These are phyloP conservation scores for Himalopsyche phryganea DNA, from an alignment of 1,140 invertebrate species.

Conservation along the genomic window DNA sequence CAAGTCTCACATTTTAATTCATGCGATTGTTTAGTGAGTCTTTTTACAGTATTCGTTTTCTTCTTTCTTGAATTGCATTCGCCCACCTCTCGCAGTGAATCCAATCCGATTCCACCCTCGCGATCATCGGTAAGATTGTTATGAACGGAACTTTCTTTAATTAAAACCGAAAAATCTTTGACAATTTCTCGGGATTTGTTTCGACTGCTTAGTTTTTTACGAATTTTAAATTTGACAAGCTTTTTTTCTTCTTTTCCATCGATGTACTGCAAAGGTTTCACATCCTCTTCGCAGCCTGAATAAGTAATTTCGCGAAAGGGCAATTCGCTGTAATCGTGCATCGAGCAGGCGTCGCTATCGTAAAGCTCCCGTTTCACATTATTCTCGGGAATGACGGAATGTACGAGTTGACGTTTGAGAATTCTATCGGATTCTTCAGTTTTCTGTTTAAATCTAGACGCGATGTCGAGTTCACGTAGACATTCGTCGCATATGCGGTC, in stretches of 20 bases:
- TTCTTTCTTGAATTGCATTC: neutral
- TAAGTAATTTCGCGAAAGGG: too few relatives aligned
- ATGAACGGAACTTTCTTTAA: too few relatives aligned
- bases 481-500: conserved; percentile 17
- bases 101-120: neutral
- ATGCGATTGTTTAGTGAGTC: neutral
- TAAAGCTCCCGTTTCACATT: neutral
- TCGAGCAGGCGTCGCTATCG: neutral
- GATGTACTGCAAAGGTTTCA: conserved; percentile 2
- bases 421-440: conserved; percentile 23
- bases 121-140: too few relatives aligned
- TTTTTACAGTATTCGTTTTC: conserved; percentile 4
- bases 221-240: neutral
- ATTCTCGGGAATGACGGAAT: too few relatives aligned
- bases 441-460: conserved; percentile 24
- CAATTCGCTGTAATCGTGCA: neutral
- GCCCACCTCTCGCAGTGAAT: neutral
- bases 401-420: conserved; percentile 5
- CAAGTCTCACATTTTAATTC: conserved; percentile 26
- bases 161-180: too few relatives aligned
- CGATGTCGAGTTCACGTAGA: conserved; percentile 17
- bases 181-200: too few relatives aligned
- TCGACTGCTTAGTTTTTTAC: too few relatives aligned
- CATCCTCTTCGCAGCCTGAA: neutral
- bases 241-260: neutral